Evolutionary conservation across 2,113 vertebrate genomes (phyloP).

Genomic region (Ploceus nigricollis): DNA sequence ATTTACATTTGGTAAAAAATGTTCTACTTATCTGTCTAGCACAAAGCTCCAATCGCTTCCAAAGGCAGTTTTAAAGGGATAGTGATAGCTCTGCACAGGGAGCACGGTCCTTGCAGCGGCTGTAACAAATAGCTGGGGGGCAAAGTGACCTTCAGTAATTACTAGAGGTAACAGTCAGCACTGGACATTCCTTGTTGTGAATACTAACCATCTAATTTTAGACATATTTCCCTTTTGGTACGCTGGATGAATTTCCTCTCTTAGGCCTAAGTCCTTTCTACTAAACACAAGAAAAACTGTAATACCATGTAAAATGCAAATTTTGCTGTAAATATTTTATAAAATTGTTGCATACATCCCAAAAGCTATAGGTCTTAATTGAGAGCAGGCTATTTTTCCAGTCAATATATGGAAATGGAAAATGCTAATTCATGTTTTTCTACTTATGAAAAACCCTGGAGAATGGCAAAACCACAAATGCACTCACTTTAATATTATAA

Average conservation of each 20-base stretch:
- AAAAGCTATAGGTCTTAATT: constrained; percentile 87
- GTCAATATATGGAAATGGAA: constrained; percentile 88
- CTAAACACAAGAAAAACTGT: constrained; percentile 76
- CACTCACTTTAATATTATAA: constrained; percentile 87
- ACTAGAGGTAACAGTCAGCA: constrained; percentile 21
- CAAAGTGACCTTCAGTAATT: constrained; percentile 59
- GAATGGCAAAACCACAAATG: constrained; percentile 80
- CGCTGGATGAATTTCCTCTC: constrained; percentile 54
- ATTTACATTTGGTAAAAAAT: constrained; percentile 73
- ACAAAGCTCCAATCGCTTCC: constrained; percentile 67
- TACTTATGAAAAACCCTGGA: constrained; percentile 81
- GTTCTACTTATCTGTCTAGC: constrained; percentile 67
- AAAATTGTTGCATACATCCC: constrained; percentile 84
- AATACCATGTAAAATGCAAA: constrained; percentile 82
- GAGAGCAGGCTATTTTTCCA: constrained; percentile 84
- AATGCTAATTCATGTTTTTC: constrained; percentile 88
- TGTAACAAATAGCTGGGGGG: constrained; percentile 47
- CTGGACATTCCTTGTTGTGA: constrained; percentile 21
- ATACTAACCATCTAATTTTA: constrained; percentile 44
- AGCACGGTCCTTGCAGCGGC: background rate
- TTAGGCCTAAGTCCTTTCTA: constrained; percentile 63
- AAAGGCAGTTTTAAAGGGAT: constrained; percentile 69
- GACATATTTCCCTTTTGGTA: constrained; percentile 36
- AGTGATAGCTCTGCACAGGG: constrained; percentile 54
- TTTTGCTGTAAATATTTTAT: constrained; percentile 85